Conservation (phyloP, 1,140 invertebrate genomes). For the Hylaeus anthracinus region DNA sequence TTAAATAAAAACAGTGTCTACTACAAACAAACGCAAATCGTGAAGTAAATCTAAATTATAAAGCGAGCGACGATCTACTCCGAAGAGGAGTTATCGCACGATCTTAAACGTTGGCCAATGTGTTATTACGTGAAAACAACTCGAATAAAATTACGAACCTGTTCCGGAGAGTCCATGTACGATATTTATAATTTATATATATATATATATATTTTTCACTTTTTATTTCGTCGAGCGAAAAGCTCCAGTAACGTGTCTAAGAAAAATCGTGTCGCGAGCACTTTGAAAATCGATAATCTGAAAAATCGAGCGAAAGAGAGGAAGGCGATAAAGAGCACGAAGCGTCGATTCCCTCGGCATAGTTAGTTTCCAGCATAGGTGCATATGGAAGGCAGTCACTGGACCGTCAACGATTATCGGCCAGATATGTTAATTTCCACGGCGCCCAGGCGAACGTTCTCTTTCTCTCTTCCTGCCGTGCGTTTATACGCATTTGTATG, state of each 20-base stretch:
- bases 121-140: too few relatives aligned
- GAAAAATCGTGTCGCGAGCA: background rate
- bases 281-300: background rate
- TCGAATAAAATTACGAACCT: too few relatives aligned
- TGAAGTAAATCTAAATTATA: too few relatives aligned
- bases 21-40: too few relatives aligned
- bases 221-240: background rate
- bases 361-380: background rate
- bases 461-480: background rate
- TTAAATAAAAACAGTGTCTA: too few relatives aligned
- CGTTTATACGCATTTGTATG: background rate
- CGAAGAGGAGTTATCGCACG: too few relatives aligned
- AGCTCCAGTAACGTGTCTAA: background rate
- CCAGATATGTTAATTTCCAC: conserved; percentile 77
- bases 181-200: too few relatives aligned
- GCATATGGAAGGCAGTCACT: conserved; percentile 53
- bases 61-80: too few relatives aligned
- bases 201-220: background rate
- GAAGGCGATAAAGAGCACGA: background rate
- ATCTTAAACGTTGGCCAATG: too few relatives aligned
- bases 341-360: background rate
- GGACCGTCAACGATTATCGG: conserved; percentile 71
- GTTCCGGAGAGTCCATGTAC: too few relatives aligned
- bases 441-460: conserved; percentile 50
- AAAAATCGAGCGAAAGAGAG: background rate